Conservation (phyloP, 2,888 invertebrate species). For the Steinernema scapterisci region DNA sequence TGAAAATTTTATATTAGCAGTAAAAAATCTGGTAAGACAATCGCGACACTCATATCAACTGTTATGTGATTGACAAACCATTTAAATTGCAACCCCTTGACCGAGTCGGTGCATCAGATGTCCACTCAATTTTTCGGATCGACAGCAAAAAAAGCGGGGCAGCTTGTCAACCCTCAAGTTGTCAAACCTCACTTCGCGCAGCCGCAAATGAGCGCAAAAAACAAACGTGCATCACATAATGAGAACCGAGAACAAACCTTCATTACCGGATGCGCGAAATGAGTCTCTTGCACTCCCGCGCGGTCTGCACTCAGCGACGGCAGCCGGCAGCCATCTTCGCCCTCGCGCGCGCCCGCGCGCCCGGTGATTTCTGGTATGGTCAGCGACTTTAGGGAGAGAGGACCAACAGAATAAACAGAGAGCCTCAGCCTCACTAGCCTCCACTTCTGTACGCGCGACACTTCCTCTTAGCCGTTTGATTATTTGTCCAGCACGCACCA, state of each 20-base stretch:
- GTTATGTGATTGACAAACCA: no score
- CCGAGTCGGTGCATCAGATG: no score
- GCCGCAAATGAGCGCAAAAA: not conserved
- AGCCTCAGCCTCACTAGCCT: slow-evolving; percentile 2
- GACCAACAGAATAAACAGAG: slow-evolving; percentile 28
- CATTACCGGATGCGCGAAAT: not conserved
- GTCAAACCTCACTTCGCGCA: not conserved
- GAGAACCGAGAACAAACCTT: not conserved
- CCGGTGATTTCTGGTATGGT: slow-evolving; percentile 19
- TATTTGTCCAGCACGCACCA: slow-evolving; percentile 27
- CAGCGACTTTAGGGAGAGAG: slow-evolving; percentile 23
- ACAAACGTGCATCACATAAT: not conserved
- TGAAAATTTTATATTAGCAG: no score
- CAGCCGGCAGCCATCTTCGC: not conserved
- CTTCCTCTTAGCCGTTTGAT: slow-evolving; percentile 27
- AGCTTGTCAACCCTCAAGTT: no score
- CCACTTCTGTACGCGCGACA: slow-evolving; percentile 29
- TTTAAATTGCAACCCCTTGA: no score
- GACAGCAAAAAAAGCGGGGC: no score
- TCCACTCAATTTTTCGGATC: no score
- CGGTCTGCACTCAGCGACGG: not conserved
- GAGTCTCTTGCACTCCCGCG: no score
- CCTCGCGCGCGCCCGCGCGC: not conserved
- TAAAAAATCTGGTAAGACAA: no score
- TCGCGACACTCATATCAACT: no score